Percentiles rank a stretch among this genome's conserved stretches.
phyloP scores from a whole-genome alignment of 2,888 invertebrate species.

The Temnothorax unifasciatus region DNA sequence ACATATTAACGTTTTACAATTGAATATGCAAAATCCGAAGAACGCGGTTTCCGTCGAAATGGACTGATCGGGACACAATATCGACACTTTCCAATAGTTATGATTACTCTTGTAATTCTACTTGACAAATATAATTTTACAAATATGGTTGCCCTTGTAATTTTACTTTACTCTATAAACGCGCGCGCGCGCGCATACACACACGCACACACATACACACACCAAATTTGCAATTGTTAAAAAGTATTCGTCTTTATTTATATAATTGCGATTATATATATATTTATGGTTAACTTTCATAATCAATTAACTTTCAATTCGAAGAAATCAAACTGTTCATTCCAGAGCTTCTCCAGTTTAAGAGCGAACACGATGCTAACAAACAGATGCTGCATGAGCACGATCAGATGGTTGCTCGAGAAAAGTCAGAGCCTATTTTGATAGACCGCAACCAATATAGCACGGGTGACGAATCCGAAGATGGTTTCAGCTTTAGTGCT shows the following conservation, averaged over 20 bases:
- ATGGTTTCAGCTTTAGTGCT: conserved; percentile 69
- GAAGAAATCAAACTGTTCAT: conserved; percentile 41
- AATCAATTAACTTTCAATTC: not conserved
- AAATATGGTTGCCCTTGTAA: not conserved
- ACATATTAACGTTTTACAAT: not conserved
- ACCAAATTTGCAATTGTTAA: not conserved
- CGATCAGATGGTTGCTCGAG: conserved; percentile 68
- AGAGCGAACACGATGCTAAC: conserved; percentile 76
- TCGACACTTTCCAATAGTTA: not conserved
- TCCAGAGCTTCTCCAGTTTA: conserved; percentile 83
- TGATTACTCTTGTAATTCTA: not conserved
- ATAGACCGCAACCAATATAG: conserved; percentile 81
- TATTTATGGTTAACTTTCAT: not conserved
- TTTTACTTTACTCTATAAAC: not conserved
- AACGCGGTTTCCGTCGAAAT: not conserved
- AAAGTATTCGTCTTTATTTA: not conserved
- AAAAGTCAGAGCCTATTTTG: conserved; percentile 77
- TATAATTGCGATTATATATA: not conserved
- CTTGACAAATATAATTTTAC: not conserved
- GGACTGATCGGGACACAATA: not conserved
- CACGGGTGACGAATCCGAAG: conserved; percentile 72
- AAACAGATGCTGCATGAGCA: conserved; percentile 68
- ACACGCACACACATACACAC: no score
- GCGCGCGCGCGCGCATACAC: not conserved
- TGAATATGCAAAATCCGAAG: not conserved